Conservation (phyloP, 2,797 vertebrate genomes). For the Chelon auratus region DNA sequence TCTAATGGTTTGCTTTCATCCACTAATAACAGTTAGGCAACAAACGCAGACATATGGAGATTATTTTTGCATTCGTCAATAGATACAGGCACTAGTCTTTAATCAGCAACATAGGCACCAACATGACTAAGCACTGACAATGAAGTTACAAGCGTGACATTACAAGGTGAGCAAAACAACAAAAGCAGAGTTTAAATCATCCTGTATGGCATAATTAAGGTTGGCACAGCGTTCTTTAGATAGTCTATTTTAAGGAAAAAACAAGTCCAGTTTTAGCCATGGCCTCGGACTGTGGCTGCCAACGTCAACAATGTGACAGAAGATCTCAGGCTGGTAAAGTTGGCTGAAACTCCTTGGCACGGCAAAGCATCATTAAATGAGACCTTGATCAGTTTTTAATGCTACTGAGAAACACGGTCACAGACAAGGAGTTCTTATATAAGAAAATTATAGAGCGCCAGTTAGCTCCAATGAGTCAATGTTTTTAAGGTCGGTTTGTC, state of each 20-base stretch:
- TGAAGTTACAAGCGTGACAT: not conserved
- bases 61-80: not conserved
- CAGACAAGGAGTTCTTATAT: conserved; percentile 1
- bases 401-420: conserved; percentile 33
- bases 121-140: not conserved
- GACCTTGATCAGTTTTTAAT: conserved; percentile 63
- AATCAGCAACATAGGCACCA: not conserved
- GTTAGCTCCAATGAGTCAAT: not conserved
- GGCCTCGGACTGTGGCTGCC: conserved; percentile 61
- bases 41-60: not conserved
- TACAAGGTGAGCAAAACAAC: conserved; percentile 29
- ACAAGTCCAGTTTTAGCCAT: conserved; percentile 40
- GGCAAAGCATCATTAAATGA: conserved; percentile 62
- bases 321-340: conserved; percentile 35
- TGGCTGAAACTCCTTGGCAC: conserved; percentile 41
- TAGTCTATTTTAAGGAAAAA: conserved; percentile 36
- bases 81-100: not conserved
- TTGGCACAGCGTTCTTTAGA: conserved; percentile 46
- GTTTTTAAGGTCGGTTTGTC: not conserved
- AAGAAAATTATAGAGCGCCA: not conserved
- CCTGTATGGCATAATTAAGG: conserved; percentile 22
- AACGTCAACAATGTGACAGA: conserved; percentile 49
- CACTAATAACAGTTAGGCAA: not conserved
- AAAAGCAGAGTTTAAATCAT: conserved; percentile 28
- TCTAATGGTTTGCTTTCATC: conserved; percentile 46